Evolutionary conservation across 1,140 invertebrate genomes (phyloP).

Genomic region (Drosophila prosaltans): DNA sequence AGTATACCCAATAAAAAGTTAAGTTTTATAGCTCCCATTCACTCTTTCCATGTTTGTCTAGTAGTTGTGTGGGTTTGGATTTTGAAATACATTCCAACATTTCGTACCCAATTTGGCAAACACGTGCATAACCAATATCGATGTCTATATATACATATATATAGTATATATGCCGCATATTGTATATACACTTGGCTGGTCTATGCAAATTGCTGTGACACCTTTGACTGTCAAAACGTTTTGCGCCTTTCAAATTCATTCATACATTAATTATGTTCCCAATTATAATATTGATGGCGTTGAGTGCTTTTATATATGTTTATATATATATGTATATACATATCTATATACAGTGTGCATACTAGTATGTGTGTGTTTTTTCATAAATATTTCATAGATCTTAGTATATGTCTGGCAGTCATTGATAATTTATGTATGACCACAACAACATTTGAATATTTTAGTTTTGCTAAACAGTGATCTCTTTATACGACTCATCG

Average conservation of each 20-base stretch:
- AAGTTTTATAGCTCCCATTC: not conserved
- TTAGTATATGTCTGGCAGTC: conserved; percentile 6
- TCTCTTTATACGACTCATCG: not conserved
- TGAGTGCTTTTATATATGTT: conserved; percentile 7
- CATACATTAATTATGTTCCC: conserved; percentile 50
- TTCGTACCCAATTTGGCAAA: not conserved
- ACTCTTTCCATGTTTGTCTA: not conserved
- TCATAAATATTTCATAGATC: conserved; percentile 66
- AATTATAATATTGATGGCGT: conserved; percentile 63
- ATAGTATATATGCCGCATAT: too few species aligned
- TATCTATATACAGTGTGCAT: not conserved
- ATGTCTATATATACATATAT: not conserved
- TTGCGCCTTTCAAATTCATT: conserved; percentile 19
- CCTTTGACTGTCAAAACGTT: conserved; percentile 33
- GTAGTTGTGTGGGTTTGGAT: not conserved
- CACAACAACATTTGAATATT: not conserved
- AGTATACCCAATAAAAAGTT: too few species aligned
- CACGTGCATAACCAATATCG: not conserved
- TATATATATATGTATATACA: not conserved
- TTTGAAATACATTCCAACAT: not conserved
- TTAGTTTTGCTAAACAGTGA: not conserved
- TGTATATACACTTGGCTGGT: not conserved
- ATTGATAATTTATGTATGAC: conserved; percentile 23
- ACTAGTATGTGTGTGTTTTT: not conserved
- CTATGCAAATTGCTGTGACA: conserved; percentile 59